phyloP scores from a whole-genome alignment of 2,888 invertebrate species.

The Cephus rjabovi region DNA sequence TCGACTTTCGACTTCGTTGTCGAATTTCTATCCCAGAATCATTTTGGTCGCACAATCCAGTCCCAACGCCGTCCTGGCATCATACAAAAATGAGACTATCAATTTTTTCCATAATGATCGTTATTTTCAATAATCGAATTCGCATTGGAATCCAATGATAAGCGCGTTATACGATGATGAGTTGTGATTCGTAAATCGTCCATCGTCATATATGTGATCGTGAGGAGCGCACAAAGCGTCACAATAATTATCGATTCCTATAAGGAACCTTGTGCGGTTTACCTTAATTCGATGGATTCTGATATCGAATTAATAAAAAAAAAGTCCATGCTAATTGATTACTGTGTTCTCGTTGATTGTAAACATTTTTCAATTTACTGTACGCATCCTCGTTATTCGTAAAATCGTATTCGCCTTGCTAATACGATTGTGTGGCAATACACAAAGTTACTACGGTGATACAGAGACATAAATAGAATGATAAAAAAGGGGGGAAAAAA shows the following conservation, averaged over 20 bases:
- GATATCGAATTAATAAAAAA: neutral
- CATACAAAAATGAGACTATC: neutral
- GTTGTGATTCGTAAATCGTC: neutral
- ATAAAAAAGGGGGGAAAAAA: neutral
- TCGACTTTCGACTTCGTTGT: neutral
- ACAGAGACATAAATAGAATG: neutral
- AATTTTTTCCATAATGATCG: neutral
- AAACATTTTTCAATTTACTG: neutral
- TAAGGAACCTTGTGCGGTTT: neutral
- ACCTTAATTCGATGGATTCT: neutral
- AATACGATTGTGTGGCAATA: neutral
- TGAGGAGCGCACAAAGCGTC: neutral
- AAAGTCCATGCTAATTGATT: neutral
- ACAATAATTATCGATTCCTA: neutral
- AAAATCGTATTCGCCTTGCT: neutral
- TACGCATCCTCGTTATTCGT: neutral
- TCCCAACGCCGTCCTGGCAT: slow-evolving; percentile 1
- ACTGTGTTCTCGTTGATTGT: neutral
- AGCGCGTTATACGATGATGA: neutral
- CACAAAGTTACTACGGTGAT: neutral
- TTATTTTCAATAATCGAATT: neutral
- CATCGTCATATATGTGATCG: neutral
- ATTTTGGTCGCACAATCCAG: neutral
- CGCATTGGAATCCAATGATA: neutral
- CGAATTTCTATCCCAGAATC: neutral